Conservation (phyloP, 2,113 vertebrate genomes). For the Gallinago jamesoni region DNA sequence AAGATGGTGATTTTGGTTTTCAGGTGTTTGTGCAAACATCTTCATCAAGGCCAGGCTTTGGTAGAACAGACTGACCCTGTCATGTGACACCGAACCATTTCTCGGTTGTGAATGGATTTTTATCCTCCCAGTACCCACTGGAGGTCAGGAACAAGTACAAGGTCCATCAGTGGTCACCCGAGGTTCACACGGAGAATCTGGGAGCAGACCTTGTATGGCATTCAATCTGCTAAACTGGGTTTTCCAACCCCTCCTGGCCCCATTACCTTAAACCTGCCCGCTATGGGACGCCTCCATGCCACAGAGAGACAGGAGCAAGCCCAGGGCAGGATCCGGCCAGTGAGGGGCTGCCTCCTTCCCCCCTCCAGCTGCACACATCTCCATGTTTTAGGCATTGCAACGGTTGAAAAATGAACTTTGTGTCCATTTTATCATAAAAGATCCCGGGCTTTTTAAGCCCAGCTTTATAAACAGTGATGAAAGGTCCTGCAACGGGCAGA, state of each 20-base stretch:
- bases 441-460: not conserved
- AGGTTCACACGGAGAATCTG: not conserved
- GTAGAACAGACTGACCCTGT: fast-evolving
- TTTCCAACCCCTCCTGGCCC: not conserved
- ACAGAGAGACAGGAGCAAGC: not conserved
- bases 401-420: not conserved
- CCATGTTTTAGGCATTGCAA: not conserved
- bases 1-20: not conserved
- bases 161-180: not conserved
- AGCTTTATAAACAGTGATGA: slow-evolving; percentile 45
- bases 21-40: not conserved
- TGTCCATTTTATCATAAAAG: not conserved
- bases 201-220: not conserved
- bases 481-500: slow-evolving; percentile 56
- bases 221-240: no score
- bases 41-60: not conserved
- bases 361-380: not conserved
- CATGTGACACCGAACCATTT: not conserved
- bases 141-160: fast-evolving
- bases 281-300: not conserved
- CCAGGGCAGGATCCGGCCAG: not conserved
- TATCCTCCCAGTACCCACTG: not conserved
- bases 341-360: not conserved
- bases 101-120: fast-evolving
- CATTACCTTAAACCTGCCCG: not conserved